Base-by-base conservation (phyloP, 2,113 vertebrate genomes). In the Oryzias curvinotus region DNA sequence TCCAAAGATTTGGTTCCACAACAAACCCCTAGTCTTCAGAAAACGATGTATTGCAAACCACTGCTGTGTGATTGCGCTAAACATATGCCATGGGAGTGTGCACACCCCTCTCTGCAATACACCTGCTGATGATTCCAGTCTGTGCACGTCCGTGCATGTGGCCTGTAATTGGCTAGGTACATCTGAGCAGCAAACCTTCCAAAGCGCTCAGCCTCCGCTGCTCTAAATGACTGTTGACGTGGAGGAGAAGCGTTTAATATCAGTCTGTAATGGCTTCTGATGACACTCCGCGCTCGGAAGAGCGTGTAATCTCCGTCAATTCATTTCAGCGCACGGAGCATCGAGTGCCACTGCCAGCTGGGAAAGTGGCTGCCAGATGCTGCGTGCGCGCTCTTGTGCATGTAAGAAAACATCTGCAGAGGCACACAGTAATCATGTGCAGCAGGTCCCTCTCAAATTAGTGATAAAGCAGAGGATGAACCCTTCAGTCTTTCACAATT, bases 241-340 rank as follows among this genome's bases (percentile, higher is more conserved):
- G 90, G 87, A 93, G 92, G 93, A 95, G 95, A 93, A 94, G 93
- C 93, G 93, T 96, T 94, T 95, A 91, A 94, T 96, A 94, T 96
- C 94, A 94, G 94, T 94, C 92, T 92, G 93, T 96, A 96, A 96
- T 92, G 93, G 91, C 82, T 91, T 87, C 94, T 95, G 95, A 96
- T 96, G 95, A 95, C 94, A 95, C 94, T 94, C 91, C 95, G 95
- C 83, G 95, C 93, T 94, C 95, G 94, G 93, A 97, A 88, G 93
- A 94, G 93, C 94, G 89, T 94, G 95, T 96, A 96, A 98, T 97
- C 94, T 94, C 92, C 93, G 92, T 93, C 96, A 95, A 95, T 96
- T 97, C 96, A 96, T 94, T 95, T 94, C 94, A 96, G 93, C 93
- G 91, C 92, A 90, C 88, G 72, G 90, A 92, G 92, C 80, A 87